Base-by-base conservation (phyloP, 2,113 vertebrate genomes). In the Embiotoca jacksoni region DNA sequence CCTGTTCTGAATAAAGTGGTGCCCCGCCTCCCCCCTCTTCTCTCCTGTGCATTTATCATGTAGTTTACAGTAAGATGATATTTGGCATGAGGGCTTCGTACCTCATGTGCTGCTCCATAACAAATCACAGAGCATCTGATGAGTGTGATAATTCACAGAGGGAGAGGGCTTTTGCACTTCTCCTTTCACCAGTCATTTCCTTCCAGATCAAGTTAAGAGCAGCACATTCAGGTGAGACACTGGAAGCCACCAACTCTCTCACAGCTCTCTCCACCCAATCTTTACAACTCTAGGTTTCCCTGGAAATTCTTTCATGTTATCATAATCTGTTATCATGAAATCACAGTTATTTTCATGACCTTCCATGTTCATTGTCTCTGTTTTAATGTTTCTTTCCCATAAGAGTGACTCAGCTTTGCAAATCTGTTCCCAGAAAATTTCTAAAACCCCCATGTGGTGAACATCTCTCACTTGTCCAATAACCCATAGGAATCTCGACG, bases 1-100 rank as follows among this genome's bases (percentile, higher is more conserved):
- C 91, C 92, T 89, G 90, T 81, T 93, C 85, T 89, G 92, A 88
- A 92, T 93, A 91, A 92, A 90, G 66, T 32, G 58, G 33, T 72
- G 39, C 67, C 46, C n/a, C 49, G 44, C 63, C 49, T 70, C 57
- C 78, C 33, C 80, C 78, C 58, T 53, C 41, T 65, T 44, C 81
- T 85, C 85, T 80, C 56, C 67, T 35, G 53, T 64, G 71, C 82
- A 90, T 92, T 88, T 87, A 89, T 93, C 92, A 91, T 82, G 78
- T 82, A 72, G 85, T 89, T 91, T 90, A 83, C 71, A 80, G 80
- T 90, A 92, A 89, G 75, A 79, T 80, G 84, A 84, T 88, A 76
- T 83, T 87, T 87, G 73, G 58, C 82, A 90, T 83, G 68, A 81
- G 87, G 81, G 85, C 78, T 49, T 1, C 3, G 23, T 41, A 53